Conservation (phyloP, 1,140 invertebrate genomes). For the Homalodisca vitripennis region DNA sequence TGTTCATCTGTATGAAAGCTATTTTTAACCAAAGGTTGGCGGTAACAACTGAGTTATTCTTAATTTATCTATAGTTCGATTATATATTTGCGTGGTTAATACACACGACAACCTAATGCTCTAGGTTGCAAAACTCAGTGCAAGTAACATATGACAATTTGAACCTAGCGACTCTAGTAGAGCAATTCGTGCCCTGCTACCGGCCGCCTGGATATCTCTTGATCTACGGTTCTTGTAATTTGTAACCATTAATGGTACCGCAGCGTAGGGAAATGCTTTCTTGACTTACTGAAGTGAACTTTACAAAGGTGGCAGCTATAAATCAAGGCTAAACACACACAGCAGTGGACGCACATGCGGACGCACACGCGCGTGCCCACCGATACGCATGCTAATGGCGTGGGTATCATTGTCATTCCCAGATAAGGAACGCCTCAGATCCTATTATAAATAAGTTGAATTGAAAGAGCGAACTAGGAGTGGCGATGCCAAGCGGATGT, state of each 20-base stretch:
- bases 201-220: neutral
- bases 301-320: slow-evolving; percentile 2
- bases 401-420: slow-evolving; percentile 1
- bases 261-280: neutral
- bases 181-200: too few species aligned
- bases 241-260: slow-evolving; percentile 8
- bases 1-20: too few species aligned
- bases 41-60: too few species aligned
- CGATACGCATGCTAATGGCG: neutral
- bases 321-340: neutral
- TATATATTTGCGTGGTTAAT: too few species aligned
- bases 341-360: neutral
- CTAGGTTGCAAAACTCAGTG: too few species aligned
- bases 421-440: slow-evolving; percentile 10
- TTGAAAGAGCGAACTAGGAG: slow-evolving; percentile 12
- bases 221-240: neutral
- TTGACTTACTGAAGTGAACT: slow-evolving; percentile 7
- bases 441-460: slow-evolving; percentile 18
- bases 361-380: neutral
- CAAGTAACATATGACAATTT: too few species aligned
- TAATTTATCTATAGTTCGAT: too few species aligned
- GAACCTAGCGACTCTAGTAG: too few species aligned
- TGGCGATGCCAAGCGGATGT: slow-evolving; percentile 5
- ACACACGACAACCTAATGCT: too few species aligned
- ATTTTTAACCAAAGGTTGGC: too few species aligned